These are phyloP conservation scores for Micropoecilia bifurca DNA, from an alignment of 2,797 vertebrate species.

Conservation along the genomic window DNA sequence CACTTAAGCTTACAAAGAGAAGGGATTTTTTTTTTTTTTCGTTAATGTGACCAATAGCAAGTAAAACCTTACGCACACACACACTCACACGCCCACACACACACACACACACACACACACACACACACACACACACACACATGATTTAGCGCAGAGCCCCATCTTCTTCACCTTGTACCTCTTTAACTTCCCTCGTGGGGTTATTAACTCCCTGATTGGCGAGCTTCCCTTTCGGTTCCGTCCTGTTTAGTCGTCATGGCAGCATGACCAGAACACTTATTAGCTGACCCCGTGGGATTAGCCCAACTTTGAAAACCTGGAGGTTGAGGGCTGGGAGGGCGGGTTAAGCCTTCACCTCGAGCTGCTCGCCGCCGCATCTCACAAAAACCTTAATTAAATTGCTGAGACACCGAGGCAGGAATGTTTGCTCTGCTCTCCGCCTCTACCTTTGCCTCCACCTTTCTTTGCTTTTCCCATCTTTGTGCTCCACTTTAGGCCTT, in stretches of 20 bases:
- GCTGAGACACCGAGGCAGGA: conserved; percentile 89
- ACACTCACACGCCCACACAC: conserved; percentile 22
- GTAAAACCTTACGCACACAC: conserved; percentile 24
- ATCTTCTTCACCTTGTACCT: conserved; percentile 62
- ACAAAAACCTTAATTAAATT: conserved; percentile 89
- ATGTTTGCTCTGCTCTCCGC: conserved; percentile 81
- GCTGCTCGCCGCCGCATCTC: conserved; percentile 70
- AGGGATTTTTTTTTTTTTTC: conserved; percentile 25
- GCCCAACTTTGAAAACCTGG: conserved; percentile 57
- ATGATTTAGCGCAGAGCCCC: not conserved
- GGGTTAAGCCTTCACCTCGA: conserved; percentile 74
- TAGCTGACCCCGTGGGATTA: conserved; percentile 79
- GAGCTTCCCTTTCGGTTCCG: conserved; percentile 49
- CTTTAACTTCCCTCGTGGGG: conserved; percentile 66
- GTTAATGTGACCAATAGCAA: conserved; percentile 41
- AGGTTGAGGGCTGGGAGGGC: conserved; percentile 2
- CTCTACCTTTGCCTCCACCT: conserved; percentile 44
- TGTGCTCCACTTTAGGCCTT: conserved; percentile 13
- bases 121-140: conserved; percentile 13
- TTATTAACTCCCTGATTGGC: conserved; percentile 73
- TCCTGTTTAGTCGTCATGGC: conserved; percentile 79
- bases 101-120: conserved; percentile 6
- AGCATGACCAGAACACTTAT: conserved; percentile 80
- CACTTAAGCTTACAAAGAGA: conserved; percentile 47
- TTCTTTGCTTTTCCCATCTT: conserved; percentile 81